Conservation (phyloP, 92 coral and sea anemone species). For the Chrysogorgia sp. region DNA sequence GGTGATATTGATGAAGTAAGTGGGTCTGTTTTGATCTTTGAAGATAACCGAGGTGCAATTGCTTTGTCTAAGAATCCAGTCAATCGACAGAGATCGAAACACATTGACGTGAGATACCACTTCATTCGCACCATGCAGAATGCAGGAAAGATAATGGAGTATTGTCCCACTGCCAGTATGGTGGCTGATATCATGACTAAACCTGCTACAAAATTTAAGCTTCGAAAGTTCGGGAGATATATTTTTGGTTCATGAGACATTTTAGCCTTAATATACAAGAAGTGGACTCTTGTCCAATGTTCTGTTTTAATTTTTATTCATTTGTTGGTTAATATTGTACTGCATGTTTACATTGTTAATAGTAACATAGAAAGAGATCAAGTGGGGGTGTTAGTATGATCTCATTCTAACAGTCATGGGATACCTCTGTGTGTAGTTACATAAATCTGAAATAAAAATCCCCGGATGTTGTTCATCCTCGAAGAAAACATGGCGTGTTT, state of each 20-base stretch:
- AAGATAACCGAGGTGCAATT: conserved; percentile 54
- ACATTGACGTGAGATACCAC: conserved; percentile 56
- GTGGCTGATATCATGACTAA: conserved; percentile 41
- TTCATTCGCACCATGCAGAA: too few relatives aligned
- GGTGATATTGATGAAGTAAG: neutral
- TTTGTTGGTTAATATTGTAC: too few relatives aligned
- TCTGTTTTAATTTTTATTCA: too few relatives aligned
- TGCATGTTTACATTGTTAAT: neutral
- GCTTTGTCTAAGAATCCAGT: conserved; percentile 31
- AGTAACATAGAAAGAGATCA: conserved; percentile 9
- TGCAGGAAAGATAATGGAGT: conserved; percentile 10
- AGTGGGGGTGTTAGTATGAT: conserved; percentile 37
- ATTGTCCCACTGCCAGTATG: conserved; percentile 40
- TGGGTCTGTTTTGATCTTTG: conserved; percentile 26
- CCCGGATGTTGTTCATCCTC: too few relatives aligned
- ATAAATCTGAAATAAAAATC: too few relatives aligned
- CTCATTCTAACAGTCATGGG: too few relatives aligned
- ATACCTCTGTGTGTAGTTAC: too few relatives aligned
- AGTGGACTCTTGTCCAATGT: neutral
- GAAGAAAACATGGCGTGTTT: too few relatives aligned
- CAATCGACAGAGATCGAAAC: conserved; percentile 48
- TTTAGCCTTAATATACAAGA: neutral
- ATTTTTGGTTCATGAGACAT: conserved; percentile 2
- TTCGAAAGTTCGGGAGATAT: conserved; percentile 1
- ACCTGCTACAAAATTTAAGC: conserved; percentile 38